Base-by-base conservation (phyloP, 2,113 vertebrate genomes). In the Poecile atricapillus region DNA sequence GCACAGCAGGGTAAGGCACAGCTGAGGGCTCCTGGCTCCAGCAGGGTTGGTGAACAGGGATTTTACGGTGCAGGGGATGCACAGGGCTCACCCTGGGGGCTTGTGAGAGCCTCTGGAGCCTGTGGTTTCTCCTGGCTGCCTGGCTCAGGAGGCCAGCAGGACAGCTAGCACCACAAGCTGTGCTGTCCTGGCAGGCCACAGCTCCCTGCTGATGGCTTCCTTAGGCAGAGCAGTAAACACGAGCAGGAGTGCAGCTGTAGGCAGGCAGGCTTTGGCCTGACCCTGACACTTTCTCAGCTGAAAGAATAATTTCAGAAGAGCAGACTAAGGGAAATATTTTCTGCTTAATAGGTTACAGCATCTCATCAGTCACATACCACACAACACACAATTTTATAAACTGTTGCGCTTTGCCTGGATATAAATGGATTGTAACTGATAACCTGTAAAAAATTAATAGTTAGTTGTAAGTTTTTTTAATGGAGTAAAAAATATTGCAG, bases 361-460 rank as follows among this genome's bases (percentile, higher is more conserved):
- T 67, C 68, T 86, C 64, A 83, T 96, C 80, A 67, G 59, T 92
- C 64, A 50, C 52, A 63, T 86, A 62, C 10, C 30, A 70, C 27
- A 65, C 79, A 88, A 80, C 43, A 76, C 56, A 50, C 13, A 24
- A 20, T 94, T 86, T 95, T 94, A 77, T 86, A 73, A 96, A 86
- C 83, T 83, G 86, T 86, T 94, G 56, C 68, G 81, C 52, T 94
- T 93, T 78, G 83, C 56, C 55, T 75, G 80, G 64, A 16, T 95
- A 81, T 86, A 86, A 95, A 93, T 89, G 89, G 52, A 67, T 94
- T 89, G 80, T 83, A 92, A 84, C 83, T 92, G 94, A 92, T 94
- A 95, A 92, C 17, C 44, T 60, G 77, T 95, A 81, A 95, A 96
- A 95, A 93, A 81, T n/a, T 90, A 92, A 75, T 94, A 89, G 80